Evolutionary conservation across 2,113 vertebrate species (phyloP).

Genomic region (Ictidomys tridecemlineatus): DNA sequence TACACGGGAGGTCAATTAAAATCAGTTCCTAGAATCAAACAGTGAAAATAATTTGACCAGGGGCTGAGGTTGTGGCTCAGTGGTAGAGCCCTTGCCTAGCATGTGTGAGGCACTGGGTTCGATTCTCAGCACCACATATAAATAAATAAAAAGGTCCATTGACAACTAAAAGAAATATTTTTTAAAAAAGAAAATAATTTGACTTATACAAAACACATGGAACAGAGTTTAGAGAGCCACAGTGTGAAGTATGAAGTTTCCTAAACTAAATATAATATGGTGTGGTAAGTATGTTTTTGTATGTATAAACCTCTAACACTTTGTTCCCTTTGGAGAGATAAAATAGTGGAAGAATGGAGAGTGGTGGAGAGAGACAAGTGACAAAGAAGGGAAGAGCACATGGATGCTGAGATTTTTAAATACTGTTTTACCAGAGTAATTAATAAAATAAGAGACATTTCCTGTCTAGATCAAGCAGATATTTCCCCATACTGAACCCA

Average conservation of each 20-base stretch:
- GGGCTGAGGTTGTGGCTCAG: too few species aligned
- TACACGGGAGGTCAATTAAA: background rate
- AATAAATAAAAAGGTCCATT: too few species aligned
- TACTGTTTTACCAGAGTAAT: constrained; percentile 6
- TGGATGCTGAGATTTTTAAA: background rate
- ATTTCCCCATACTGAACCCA: background rate
- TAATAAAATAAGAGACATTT: constrained; percentile 48
- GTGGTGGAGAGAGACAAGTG: background rate
- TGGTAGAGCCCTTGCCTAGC: too few species aligned
- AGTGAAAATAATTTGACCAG: background rate
- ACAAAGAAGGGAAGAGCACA: background rate
- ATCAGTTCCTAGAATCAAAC: background rate
- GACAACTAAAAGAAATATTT: too few species aligned
- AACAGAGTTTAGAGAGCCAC: background rate
- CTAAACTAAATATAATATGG: background rate
- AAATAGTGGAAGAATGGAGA: background rate
- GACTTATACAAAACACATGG: background rate
- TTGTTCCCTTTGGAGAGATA: background rate
- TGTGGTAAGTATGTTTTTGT: background rate
- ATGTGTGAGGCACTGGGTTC: too few species aligned
- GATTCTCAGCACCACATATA: too few species aligned
- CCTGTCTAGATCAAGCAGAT: background rate
- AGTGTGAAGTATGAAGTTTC: background rate
- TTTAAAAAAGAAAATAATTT: background rate
- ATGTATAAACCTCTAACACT: background rate